Base-by-base conservation (phyloP, 2,797 vertebrate genomes). In the Otolemur crassicaudatus region DNA sequence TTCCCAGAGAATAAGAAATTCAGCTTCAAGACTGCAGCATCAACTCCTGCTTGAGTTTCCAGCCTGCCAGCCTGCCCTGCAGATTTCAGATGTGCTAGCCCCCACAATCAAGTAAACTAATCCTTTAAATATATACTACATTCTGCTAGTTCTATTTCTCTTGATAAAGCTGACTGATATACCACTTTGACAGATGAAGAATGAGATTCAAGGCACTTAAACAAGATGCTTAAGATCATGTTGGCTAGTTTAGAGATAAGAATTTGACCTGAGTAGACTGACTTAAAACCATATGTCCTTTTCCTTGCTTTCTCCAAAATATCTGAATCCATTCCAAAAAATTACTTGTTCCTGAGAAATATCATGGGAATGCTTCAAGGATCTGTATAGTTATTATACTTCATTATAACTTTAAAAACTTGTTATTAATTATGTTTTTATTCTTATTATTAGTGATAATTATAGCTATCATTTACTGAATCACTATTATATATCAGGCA, bases 61-160 rank as follows among this genome's bases (percentile, higher is more conserved):
- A 96, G 43, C 27, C 70, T 96, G 76, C 40, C 77, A 87, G 37
- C 12, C 37, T 87, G 67, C 79, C 63, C 58, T 89, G 73, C 29
- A 89, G 34, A 87, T 95, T 95, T 93, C 79, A 93, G 53, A 91
- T 3, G 5, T 91, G n/a, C n/a, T 95, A 96, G 69, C 75, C 67
- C 29, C 31, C 65, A 91, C 72, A 94, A 87, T 93, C 91, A 90
- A 73, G 43, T 86, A 56, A 90, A 70, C 67, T 1, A 31, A 70
- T 91, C 37, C 53, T 87, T 92, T 65, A 43, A 81, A 86, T 90
- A 76, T 63, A 46, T 75, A 63, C 11, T 75, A 58, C 29, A 17
- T n/a, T n/a, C 19, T 83, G 43, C 43, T 20, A 17, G 37, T 43
- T 94, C 76, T 75, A 4, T 95, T 93, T 94, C 75, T 92, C 27